phyloP scores from a whole-genome alignment of 2,797 vertebrate species.

The Sorex maritimensis region DNA sequence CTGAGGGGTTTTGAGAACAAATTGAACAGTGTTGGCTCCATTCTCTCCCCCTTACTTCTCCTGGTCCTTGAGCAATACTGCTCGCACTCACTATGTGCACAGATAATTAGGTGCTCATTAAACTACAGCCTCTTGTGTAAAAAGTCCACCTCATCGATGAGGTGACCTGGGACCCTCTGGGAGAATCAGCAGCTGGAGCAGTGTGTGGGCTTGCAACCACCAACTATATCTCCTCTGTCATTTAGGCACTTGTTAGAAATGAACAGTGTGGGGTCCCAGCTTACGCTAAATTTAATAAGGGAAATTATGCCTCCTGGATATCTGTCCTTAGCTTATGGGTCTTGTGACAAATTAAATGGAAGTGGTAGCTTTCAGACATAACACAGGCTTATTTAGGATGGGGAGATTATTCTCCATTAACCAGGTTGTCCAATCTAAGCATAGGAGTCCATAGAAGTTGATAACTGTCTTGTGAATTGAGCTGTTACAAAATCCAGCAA shows the following conservation, averaged over 20 bases:
- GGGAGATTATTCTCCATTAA: neutral
- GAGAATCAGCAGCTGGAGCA: neutral
- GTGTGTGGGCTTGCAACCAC: neutral
- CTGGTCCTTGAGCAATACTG: neutral
- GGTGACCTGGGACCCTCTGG: neutral
- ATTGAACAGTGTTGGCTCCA: neutral
- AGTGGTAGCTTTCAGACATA: neutral
- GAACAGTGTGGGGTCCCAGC: neutral
- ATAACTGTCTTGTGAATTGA: neutral
- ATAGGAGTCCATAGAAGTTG: neutral
- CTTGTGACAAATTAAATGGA: neutral
- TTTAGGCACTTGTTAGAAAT: neutral
- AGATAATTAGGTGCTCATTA: neutral
- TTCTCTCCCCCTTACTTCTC: neutral
- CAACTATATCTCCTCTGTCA: neutral
- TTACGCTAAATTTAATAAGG: neutral
- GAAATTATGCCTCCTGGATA: neutral
- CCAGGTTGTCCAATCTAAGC: neutral
- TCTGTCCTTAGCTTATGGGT: neutral
- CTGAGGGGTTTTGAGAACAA: slow-evolving; percentile 25
- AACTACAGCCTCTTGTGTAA: neutral
- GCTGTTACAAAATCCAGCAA: too few species aligned
- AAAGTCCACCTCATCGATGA: neutral
- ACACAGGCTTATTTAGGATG: slow-evolving; percentile 45
- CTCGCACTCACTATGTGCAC: neutral